These are phyloP conservation scores for Clarias fuscus DNA, from an alignment of 2,797 vertebrate genomes.

Conservation along the genomic window DNA sequence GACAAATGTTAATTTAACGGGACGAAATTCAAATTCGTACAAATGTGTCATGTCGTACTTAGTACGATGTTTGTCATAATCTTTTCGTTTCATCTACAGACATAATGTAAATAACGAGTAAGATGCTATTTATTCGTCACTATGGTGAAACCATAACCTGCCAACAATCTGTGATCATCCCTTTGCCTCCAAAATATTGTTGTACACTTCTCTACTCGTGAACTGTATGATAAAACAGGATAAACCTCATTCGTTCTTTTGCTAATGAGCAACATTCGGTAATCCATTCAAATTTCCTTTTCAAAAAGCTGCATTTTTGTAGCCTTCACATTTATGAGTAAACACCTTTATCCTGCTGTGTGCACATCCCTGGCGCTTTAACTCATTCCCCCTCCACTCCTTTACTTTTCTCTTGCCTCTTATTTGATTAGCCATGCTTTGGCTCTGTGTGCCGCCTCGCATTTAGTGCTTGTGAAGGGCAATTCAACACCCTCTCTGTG, in stretches of 20 bases:
- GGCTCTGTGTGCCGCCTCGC: conserved; percentile 21
- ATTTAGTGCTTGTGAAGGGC: conserved; percentile 51
- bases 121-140: background rate
- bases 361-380: conserved; percentile 15
- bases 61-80: background rate
- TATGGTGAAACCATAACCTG: background rate
- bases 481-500: conserved; percentile 48
- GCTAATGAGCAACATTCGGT: background rate
- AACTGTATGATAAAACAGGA: background rate
- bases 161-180: background rate
- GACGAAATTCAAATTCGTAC: background rate
- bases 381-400: conserved; percentile 11
- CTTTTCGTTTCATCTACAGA: background rate
- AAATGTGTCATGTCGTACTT: background rate
- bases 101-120: background rate
- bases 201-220: background rate
- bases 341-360: conserved; percentile 13
- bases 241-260: background rate
- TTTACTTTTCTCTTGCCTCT: conserved; percentile 36
- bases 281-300: background rate
- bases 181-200: background rate
- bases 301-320: conserved; percentile 37
- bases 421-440: conserved; percentile 52
- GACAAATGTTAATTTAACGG: background rate
- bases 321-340: conserved; percentile 1